Evolutionary conservation across 2,797 vertebrate genomes (phyloP), one percentile per base, ranked within the genome.

Genomic region (Crenichthys baileyi): DNA sequence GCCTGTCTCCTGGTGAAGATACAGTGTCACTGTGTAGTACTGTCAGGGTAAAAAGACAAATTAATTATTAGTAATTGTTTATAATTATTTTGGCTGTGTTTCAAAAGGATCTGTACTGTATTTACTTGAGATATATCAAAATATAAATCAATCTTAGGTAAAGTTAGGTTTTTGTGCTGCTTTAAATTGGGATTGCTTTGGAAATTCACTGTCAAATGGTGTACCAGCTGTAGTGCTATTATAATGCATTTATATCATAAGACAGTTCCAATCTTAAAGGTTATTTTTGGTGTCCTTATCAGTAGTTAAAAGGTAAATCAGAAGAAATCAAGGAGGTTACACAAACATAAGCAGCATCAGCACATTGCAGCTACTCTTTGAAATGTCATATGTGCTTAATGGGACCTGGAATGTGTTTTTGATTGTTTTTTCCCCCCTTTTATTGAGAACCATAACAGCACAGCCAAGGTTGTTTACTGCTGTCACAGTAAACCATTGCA

Each of bases 1-100:
- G 87, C 87, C 91, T 81, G 81, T 89, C 90, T 90, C 84, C 87
- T 79, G 82, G 75, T 83, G 81, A 44, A 80, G 84, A 74, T 82
- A 83, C 78, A 39, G 80, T 71, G 82, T 83, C 74, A 72, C 65
- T 31, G 4, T 53, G 71, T 73, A 46, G 48, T 48, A 51, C 53
- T 71, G 60, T 75, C 29, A 18, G 20, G n/a, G 70, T 80, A 41
- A 48, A 58, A 58, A 41, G 50, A 76, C 24, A 61, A 72, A 46
- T 50, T 87, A 85, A 87, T 86, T 89, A 78, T 81, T 85, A 77
- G 50, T 7, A 5, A 75, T 48, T 29, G 53, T 77, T 78, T 56
- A 73, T 58, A 77, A 48, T 75, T 46, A 24, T 46, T 36, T 44
- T 68, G 65, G 39, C 65, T 46, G 44, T 24, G 65, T 68, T 46